These are phyloP conservation scores for Glareola pratincola DNA, from an alignment of 2,113 vertebrate species.

Conservation along the genomic window DNA sequence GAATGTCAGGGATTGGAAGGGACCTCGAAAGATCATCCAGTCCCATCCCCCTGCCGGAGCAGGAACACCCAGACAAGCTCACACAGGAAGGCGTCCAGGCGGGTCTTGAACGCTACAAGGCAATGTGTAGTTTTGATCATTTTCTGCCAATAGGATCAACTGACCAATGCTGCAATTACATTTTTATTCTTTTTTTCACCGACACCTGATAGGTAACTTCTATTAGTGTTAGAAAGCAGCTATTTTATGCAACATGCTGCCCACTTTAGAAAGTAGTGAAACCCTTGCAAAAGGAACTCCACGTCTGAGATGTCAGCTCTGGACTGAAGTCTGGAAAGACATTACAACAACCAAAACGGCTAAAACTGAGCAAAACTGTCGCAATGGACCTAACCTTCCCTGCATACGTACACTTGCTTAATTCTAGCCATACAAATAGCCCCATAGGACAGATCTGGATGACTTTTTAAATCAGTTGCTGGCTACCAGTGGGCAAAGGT, in stretches of 20 bases:
- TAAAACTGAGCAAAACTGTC: background rate
- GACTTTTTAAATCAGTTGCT: background rate
- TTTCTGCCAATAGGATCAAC: background rate
- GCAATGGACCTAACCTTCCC: background rate
- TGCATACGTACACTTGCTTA: background rate
- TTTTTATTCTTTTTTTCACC: background rate
- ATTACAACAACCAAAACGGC: background rate
- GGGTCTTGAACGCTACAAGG: too few species aligned
- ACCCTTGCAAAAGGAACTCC: background rate
- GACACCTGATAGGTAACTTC: background rate
- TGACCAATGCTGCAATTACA: background rate
- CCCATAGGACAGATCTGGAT: background rate
- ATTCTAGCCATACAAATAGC: background rate
- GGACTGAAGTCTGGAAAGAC: background rate
- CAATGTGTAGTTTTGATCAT: background rate
- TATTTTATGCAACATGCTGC: background rate
- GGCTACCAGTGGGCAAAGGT: background rate
- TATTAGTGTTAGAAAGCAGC: background rate
- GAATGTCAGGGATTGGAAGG: too few species aligned
- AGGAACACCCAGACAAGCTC: too few species aligned
- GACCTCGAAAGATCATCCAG: too few species aligned
- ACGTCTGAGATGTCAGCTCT: background rate
- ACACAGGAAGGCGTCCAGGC: too few species aligned
- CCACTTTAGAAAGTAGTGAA: background rate
- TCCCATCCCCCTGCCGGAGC: too few species aligned